A percentile compares a stretch with the other conserved stretches of the same genome.
phyloP scores from a whole-genome alignment of 2,113 vertebrate species.

The Pycnonotus jocosus region DNA sequence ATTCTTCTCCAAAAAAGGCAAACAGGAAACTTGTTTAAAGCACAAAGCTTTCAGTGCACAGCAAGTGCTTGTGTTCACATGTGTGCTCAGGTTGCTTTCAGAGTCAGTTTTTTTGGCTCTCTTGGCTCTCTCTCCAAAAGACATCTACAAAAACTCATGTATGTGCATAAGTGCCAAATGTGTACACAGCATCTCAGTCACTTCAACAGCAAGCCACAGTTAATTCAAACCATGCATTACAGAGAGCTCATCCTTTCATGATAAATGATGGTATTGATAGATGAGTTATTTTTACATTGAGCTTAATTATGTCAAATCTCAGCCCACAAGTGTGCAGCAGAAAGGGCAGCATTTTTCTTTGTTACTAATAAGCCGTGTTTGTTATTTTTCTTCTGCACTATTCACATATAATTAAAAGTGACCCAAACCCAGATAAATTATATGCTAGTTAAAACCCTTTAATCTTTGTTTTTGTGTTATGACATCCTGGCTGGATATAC shows the following conservation, averaged over 20 bases:
- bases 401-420: not conserved
- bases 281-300: not conserved
- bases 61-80: not conserved
- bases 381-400: not conserved
- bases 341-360: not conserved
- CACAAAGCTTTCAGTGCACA: not conserved
- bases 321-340: not conserved
- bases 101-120: not conserved
- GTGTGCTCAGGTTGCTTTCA: not conserved
- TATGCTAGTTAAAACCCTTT: not conserved
- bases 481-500: not conserved
- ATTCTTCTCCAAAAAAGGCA: slow-evolving; percentile 26
- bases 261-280: not conserved
- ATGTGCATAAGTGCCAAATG: not conserved
- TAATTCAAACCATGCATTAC: slow-evolving; percentile 31
- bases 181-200: not conserved
- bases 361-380: not conserved
- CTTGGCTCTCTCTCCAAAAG: not conserved
- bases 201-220: not conserved
- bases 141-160: not conserved
- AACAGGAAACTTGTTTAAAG: slow-evolving; percentile 12
- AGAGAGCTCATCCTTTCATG: not conserved
- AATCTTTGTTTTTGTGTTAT: not conserved
- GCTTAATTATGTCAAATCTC: not conserved
- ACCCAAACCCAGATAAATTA: not conserved